Conservation (phyloP, 2,888 invertebrate species). For the Orthonychiurus folsomi region DNA sequence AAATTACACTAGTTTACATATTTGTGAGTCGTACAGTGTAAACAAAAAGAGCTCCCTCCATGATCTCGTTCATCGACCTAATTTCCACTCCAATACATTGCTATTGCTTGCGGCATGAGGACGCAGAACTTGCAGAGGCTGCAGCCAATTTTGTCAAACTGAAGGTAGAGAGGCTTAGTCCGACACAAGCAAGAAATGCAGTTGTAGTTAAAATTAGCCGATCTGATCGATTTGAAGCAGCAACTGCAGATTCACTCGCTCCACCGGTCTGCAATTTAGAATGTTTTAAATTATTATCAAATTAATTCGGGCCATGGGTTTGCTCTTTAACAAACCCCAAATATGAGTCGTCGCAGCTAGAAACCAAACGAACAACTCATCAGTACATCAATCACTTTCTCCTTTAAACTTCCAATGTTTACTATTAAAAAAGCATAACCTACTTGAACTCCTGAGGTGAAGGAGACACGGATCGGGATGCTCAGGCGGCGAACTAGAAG, state of each 20-base stretch:
- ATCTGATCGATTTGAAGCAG: slow-evolving; percentile 30
- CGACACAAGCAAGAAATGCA: slow-evolving; percentile 32
- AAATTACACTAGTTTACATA: too few relatives aligned
- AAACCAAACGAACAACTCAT: background rate
- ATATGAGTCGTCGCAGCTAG: background rate
- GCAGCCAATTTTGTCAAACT: slow-evolving; percentile 27
- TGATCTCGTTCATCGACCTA: too few relatives aligned
- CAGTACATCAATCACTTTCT: background rate
- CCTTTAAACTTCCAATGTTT: background rate
- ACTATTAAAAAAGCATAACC: slow-evolving; percentile 4
- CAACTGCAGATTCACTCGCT: slow-evolving; percentile 13
- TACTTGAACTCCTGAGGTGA: slow-evolving; percentile 19
- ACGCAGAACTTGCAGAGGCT: background rate
- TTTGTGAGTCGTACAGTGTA: too few relatives aligned
- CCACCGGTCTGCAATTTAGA: slow-evolving; percentile 18
- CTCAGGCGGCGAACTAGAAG: slow-evolving; percentile 32
- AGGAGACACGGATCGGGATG: slow-evolving; percentile 32
- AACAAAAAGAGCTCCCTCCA: too few relatives aligned
- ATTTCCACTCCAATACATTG: too few relatives aligned
- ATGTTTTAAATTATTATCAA: background rate
- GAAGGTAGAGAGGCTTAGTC: slow-evolving; percentile 36
- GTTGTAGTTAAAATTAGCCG: slow-evolving; percentile 33
- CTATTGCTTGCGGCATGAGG: too few relatives aligned
- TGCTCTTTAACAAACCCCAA: background rate
- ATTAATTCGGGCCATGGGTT: background rate